Evolutionary conservation across 1,140 invertebrate species (phyloP), one percentile per base, ranked within the genome.

Genomic region (Steinernema feltiae): DNA sequence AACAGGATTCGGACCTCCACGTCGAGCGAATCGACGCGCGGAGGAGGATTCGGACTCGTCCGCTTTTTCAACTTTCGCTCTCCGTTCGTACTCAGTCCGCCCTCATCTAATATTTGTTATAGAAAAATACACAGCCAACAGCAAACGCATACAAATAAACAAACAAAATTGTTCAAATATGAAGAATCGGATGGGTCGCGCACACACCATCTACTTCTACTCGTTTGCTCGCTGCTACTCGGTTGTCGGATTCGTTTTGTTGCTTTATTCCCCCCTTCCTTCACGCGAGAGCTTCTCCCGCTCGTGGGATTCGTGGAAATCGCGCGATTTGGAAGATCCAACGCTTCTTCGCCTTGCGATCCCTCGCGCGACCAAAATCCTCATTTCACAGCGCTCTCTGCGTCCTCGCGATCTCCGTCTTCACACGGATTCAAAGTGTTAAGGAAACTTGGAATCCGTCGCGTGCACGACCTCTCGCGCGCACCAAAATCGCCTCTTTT

Each of bases 131-230:
- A 63, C 53, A 63, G 3, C 7, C 53, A 41, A 41, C 35, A 41
- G 35, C 35, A 41, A 41, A 63, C 53, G 24, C 53, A 63, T 63
- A 63, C 12, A 63, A 63, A 63, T 63, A 63, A 63, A 63, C 53
- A 63, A 63, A 63, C 53, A 27, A 63, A 63, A 63, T 63, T 63
- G 53, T 63, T 63, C 53, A 63, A 63, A 63, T 63, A 63, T 63
- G 53, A 63, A 63, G 53, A 63, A 63, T 63, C 53, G 53, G 41
- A 46, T 46, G 41, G 41, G 53, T 63, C 53, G 53, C 53, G 53
- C 53, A 63, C 53, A 63, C 53, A 63, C 53, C 53, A 63, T 63
- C 53, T 63, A 63, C 53, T 63, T 63, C 53, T 63, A 63, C 53
- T 63, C 53, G 53, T 63, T 63, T 63, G 53, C 53, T 63, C 53